phyloP scores from a whole-genome alignment of 2,888 invertebrate species.

The Agrenia bidenticulata region DNA sequence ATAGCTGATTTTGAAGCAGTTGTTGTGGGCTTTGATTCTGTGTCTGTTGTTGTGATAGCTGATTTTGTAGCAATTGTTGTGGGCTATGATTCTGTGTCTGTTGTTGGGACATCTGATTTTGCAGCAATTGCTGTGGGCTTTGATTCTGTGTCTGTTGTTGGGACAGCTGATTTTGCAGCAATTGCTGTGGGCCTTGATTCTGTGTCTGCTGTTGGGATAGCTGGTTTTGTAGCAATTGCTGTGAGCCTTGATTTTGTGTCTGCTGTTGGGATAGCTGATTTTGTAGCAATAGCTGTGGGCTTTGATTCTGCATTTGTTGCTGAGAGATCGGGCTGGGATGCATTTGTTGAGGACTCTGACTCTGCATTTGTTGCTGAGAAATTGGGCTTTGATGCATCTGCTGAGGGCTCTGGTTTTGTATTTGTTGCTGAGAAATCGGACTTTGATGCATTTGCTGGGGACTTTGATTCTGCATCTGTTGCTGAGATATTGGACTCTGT shows the following conservation, averaged over 20 bases:
- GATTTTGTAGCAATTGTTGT: conserved; percentile 11
- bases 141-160: conserved; percentile 24
- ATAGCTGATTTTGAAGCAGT: conserved; percentile 26
- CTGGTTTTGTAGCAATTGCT: conserved; percentile 1
- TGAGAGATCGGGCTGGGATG: conserved; percentile 7
- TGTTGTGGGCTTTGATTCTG: conserved; percentile 9
- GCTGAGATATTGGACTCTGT: conserved; percentile 20
- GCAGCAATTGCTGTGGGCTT: conserved; percentile 28
- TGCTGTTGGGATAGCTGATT: conserved; percentile 25
- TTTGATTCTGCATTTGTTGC: conserved; percentile 6
- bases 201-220: conserved; percentile 10
- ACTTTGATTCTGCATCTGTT: conserved; percentile 22
- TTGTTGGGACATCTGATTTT: conserved; percentile 22
- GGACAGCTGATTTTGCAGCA: conserved; percentile 12
- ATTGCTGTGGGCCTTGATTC: conserved; percentile 11
- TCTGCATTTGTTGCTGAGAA: background rate
- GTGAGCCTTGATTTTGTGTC: conserved; percentile 5
- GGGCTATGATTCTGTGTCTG: background rate
- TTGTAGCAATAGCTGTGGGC: conserved; percentile 13
- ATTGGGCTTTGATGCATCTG: conserved; percentile 14
- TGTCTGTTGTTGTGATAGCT: background rate
- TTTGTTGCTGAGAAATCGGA: conserved; percentile 1
- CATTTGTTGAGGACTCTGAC: conserved; percentile 15
- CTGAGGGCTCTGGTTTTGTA: conserved; percentile 14
- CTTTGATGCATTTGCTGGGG: conserved; percentile 10